Evolutionary conservation across 2,113 vertebrate species (phyloP).

Genomic region (Neopipo cinnamomea): DNA sequence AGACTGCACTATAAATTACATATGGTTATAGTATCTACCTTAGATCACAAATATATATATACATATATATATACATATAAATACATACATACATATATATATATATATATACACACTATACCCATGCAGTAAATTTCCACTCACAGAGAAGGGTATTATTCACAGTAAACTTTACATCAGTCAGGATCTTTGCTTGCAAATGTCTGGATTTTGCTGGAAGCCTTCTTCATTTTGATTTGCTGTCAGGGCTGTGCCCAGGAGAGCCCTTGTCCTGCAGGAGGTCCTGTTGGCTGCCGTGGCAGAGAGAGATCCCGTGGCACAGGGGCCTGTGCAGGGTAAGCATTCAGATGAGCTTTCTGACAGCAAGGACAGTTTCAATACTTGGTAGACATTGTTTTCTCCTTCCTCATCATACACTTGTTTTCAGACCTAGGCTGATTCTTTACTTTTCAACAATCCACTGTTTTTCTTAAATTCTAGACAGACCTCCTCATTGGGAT

Average conservation of each 20-base stretch:
- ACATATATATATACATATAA: neutral
- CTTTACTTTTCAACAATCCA: neutral
- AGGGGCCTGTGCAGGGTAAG: neutral
- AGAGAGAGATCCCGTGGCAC: accelerated
- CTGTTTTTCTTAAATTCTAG: neutral
- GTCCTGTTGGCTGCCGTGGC: neutral
- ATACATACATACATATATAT: neutral
- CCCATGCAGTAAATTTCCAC: neutral
- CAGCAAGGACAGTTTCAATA: neutral
- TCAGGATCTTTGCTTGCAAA: neutral
- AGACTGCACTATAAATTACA: neutral
- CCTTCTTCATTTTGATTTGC: neutral
- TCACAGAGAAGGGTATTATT: neutral
- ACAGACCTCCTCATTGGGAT: neutral
- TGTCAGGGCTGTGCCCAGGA: neutral
- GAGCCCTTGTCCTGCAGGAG: neutral
- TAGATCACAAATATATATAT: neutral
- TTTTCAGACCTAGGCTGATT: neutral
- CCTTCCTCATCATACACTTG: neutral
- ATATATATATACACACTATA: neutral
- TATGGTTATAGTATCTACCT: neutral
- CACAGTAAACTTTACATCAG: neutral
- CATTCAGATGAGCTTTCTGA: neutral
- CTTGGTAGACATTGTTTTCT: neutral
- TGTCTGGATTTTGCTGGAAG: neutral